Evolutionary conservation across 2,113 vertebrate genomes (phyloP).

Genomic region (Phocoena sinus): DNA sequence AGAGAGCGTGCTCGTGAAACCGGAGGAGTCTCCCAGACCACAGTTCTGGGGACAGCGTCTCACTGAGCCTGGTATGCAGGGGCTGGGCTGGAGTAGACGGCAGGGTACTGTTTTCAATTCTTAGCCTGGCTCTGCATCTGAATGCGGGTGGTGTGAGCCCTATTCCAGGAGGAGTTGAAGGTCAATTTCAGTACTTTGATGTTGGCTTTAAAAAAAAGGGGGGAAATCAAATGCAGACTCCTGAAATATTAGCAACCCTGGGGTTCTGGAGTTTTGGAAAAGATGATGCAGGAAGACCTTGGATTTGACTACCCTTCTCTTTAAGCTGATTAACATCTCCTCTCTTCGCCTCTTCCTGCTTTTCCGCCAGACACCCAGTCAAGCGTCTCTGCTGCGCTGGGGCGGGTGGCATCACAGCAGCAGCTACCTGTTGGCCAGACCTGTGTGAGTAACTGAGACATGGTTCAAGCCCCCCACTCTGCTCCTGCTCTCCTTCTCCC

Average conservation of each 20-base stretch:
- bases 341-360: background rate
- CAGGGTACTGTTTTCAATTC: background rate
- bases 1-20: background rate
- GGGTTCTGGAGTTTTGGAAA: conserved; percentile 8
- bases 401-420: background rate
- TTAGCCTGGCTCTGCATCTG: background rate
- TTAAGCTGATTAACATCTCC: background rate
- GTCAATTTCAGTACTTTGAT: conserved; percentile 3
- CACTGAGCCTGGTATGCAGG: background rate
- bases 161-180: background rate
- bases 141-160: background rate
- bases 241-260: background rate
- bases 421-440: background rate
- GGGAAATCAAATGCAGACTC: conserved; percentile 39
- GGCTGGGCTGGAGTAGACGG: background rate
- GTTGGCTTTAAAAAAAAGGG: background rate
- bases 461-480: background rate
- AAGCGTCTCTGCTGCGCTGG: background rate
- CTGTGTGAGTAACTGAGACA: background rate
- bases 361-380: background rate
- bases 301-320: background rate
- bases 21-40: background rate
- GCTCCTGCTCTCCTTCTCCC: background rate
- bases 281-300: background rate
- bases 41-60: background rate